Conservation (phyloP, 2,797 vertebrate species). For the Alca torda region DNA sequence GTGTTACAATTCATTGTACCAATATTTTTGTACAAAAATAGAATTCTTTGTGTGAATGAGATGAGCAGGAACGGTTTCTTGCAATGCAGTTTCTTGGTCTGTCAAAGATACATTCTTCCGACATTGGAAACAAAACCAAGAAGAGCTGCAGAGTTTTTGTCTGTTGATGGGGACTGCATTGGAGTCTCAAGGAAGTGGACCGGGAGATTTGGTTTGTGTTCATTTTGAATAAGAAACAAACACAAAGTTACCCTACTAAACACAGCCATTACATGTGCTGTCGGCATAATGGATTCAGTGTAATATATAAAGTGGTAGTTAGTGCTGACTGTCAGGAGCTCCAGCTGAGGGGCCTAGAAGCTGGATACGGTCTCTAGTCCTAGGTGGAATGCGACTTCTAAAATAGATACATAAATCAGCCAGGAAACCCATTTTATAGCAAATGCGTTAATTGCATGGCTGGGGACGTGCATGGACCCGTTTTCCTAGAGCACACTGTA, state of each 20-base stretch:
- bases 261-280: neutral
- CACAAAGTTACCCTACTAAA: neutral
- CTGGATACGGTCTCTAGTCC: neutral
- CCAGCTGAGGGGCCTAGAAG: neutral
- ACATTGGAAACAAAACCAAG: neutral
- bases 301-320: neutral
- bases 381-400: neutral
- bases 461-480: fast-evolving
- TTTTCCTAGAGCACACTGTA: neutral
- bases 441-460: neutral
- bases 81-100: neutral
- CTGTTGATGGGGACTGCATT: neutral
- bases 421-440: neutral
- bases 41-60: constrained; percentile 3
- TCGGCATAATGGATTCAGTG: neutral
- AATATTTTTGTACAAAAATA: constrained; percentile 3
- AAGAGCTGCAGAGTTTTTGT: neutral
- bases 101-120: neutral
- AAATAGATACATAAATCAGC: neutral
- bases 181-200: neutral
- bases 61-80: neutral
- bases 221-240: neutral
- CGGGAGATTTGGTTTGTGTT: neutral
- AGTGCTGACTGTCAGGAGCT: neutral
- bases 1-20: neutral